Evolutionary conservation across 2,888 invertebrate species (phyloP).

Genomic region (Nemoura dubitans): DNA sequence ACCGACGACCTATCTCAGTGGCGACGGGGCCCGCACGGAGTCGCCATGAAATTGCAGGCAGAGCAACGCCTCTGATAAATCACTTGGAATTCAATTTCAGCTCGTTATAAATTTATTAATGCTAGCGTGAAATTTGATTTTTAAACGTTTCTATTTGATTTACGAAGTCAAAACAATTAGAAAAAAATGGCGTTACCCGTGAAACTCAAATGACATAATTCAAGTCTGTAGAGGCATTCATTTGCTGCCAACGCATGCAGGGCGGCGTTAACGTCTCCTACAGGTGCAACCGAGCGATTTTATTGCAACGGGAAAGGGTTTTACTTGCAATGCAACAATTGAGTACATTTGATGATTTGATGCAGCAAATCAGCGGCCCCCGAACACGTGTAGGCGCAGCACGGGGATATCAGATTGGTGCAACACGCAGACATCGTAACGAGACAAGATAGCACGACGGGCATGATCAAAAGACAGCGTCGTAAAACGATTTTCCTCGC

Average conservation of each 20-base stretch:
- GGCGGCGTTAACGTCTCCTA: no score
- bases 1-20: no score
- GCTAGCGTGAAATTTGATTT: background rate
- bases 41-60: background rate
- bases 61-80: background rate
- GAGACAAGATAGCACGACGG: background rate
- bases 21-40: no score
- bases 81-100: background rate
- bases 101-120: background rate
- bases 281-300: no score
- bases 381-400: no score
- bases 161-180: background rate
- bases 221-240: no score
- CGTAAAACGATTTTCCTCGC: background rate
- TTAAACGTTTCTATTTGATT: background rate
- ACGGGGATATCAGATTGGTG: background rate
- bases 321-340: no score
- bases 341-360: no score
- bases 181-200: background rate
- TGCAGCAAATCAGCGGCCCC: no score
- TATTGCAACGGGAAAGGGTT: no score
- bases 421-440: background rate
- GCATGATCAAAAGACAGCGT: background rate
- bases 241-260: no score
- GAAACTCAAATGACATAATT: background rate